These are phyloP conservation scores for Eumaeus atala DNA, from an alignment of 1,140 invertebrate genomes.

Conservation along the genomic window DNA sequence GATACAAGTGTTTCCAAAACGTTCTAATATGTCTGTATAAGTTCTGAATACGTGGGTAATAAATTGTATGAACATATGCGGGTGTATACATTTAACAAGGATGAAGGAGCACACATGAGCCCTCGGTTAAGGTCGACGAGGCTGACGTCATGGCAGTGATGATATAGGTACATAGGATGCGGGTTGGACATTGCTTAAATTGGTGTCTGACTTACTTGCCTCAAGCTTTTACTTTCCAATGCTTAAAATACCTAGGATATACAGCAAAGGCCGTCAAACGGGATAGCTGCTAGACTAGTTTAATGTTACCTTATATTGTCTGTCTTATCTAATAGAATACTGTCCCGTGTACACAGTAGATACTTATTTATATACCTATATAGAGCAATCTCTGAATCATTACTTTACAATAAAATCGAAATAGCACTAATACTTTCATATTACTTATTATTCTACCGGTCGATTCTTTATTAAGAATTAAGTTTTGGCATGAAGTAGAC, in stretches of 20 bases:
- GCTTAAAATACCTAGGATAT: no score
- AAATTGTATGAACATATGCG: slow-evolving; percentile 24
- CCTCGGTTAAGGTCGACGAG: slow-evolving; percentile 52
- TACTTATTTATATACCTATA: neutral
- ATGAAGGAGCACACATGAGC: slow-evolving; percentile 35
- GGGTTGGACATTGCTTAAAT: slow-evolving; percentile 23
- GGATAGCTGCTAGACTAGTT: no score
- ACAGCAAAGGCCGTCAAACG: no score
- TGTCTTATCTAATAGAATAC: no score
- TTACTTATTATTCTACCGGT: no score
- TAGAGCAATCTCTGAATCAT: no score
- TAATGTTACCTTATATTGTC: no score
- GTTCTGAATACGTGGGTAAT: neutral
- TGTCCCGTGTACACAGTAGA: neutral
- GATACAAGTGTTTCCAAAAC: neutral
- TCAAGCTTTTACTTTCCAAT: no score
- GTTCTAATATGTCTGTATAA: neutral
- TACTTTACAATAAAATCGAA: no score
- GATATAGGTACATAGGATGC: slow-evolving; percentile 43
- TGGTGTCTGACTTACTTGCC: neutral
- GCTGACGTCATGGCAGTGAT: slow-evolving; percentile 57
- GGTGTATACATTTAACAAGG: slow-evolving; percentile 30
- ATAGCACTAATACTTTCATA: no score
- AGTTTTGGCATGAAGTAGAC: no score
- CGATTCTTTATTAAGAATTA: no score